Conservation (phyloP, 2,113 vertebrate genomes). For the Motacilla alba region DNA sequence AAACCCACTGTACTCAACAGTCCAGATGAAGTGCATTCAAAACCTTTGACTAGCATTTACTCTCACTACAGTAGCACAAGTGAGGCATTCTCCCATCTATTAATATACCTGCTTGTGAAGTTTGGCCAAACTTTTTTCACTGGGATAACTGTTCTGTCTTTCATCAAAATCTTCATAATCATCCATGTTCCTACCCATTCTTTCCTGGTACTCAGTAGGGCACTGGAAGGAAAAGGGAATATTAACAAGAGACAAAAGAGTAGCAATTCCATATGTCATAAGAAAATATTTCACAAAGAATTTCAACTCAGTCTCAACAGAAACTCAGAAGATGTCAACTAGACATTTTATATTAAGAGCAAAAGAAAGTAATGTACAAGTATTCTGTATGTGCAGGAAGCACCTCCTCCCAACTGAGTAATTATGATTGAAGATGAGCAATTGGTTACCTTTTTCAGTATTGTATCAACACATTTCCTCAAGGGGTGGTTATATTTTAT, state of each 20-base stretch:
- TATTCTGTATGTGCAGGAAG: background rate
- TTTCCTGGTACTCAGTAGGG: slow-evolving; percentile 86
- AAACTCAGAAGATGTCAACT: background rate
- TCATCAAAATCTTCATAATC: slow-evolving; percentile 97
- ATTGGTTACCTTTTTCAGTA: slow-evolving; percentile 87
- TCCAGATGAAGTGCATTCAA: background rate
- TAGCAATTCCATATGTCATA: background rate
- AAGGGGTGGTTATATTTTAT: slow-evolving; percentile 85
- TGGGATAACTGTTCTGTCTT: slow-evolving; percentile 81
- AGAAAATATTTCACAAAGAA: background rate
- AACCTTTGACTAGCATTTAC: background rate
- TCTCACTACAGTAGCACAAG: background rate
- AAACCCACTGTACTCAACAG: background rate
- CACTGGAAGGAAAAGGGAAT: slow-evolving; percentile 74
- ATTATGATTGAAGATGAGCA: background rate
- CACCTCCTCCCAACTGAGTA: background rate
- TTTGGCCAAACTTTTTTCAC: slow-evolving; percentile 81
- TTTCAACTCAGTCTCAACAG: background rate
- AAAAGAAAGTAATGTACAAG: background rate
- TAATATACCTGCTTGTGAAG: slow-evolving; percentile 88
- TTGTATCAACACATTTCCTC: slow-evolving; percentile 89
- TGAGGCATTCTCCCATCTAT: background rate
- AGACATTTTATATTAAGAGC: background rate
- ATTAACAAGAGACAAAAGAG: background rate
- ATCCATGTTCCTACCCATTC: slow-evolving; percentile 86